phyloP scores from a whole-genome alignment of 2,113 vertebrate genomes.

The Otis tarda region DNA sequence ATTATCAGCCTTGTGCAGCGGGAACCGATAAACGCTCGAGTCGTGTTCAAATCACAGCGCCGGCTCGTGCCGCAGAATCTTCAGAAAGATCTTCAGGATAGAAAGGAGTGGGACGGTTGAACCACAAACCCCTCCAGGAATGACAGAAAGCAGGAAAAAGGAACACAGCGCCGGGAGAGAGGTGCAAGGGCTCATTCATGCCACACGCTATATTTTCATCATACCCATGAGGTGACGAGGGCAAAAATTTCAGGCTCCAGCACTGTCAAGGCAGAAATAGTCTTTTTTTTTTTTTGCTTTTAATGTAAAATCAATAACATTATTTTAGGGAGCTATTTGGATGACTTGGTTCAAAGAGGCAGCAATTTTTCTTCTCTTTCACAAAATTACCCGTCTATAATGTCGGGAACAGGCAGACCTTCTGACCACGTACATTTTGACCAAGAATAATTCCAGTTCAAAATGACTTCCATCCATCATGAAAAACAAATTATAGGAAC shows the following conservation, averaged over 20 bases:
- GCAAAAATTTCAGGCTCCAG: not conserved
- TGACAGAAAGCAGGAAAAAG: not conserved
- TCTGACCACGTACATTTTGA: not conserved
- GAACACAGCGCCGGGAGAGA: not conserved
- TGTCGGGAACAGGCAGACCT: constrained; percentile 5
- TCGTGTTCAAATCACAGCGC: not conserved
- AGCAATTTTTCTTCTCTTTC: constrained; percentile 37
- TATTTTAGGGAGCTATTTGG: constrained; percentile 42
- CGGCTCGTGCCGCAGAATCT: not conserved
- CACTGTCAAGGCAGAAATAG: not conserved
- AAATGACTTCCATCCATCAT: constrained; percentile 18
- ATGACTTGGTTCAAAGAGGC: constrained; percentile 14
- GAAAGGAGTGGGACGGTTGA: not conserved
- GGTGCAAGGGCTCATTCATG: not conserved
- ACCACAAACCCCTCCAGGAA: not conserved
- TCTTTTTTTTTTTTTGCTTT: not conserved
- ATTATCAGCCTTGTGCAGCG: not conserved
- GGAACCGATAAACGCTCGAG: not conserved
- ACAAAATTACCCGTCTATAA: constrained; percentile 13
- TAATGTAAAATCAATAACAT: constrained; percentile 36
- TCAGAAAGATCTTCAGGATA: not conserved
- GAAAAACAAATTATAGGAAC: not conserved
- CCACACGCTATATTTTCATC: not conserved
- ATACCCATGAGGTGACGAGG: not conserved
- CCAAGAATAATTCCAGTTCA: constrained; percentile 30